Percentiles rank a stretch among this genome's conserved stretches.
Conservation (phyloP, 2,113 vertebrate species). For the Tinamus guttatus region DNA sequence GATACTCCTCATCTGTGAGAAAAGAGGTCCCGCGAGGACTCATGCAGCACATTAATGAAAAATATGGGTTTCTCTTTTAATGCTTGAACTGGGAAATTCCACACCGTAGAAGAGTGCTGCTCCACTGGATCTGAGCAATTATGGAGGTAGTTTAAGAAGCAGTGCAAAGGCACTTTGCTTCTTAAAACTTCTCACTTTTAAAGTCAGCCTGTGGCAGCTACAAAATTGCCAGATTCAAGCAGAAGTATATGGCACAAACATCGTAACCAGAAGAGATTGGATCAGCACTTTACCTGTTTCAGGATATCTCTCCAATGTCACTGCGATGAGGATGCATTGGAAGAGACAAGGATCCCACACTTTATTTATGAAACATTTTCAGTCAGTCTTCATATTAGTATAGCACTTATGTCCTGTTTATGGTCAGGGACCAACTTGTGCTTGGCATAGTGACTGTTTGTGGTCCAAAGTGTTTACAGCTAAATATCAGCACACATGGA, state of each 20-base stretch:
- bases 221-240: conserved; percentile 42
- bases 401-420: rapidly evolving
- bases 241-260: neutral
- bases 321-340: neutral
- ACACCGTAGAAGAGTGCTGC: neutral
- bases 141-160: neutral
- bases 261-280: neutral
- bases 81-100: neutral
- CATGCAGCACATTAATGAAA: neutral
- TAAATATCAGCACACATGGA: neutral
- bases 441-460: neutral
- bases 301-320: neutral
- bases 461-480: neutral
- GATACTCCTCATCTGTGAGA: neutral
- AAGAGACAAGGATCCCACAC: neutral
- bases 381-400: neutral
- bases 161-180: conserved; percentile 30
- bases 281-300: neutral
- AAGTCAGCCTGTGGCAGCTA: conserved; percentile 40
- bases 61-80: neutral
- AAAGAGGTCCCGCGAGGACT: neutral
- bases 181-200: conserved; percentile 58
- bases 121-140: neutral
- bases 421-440: neutral
- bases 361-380: neutral